Evolutionary conservation across 2,113 vertebrate genomes (phyloP).

Genomic region (Peromyscus californicus): DNA sequence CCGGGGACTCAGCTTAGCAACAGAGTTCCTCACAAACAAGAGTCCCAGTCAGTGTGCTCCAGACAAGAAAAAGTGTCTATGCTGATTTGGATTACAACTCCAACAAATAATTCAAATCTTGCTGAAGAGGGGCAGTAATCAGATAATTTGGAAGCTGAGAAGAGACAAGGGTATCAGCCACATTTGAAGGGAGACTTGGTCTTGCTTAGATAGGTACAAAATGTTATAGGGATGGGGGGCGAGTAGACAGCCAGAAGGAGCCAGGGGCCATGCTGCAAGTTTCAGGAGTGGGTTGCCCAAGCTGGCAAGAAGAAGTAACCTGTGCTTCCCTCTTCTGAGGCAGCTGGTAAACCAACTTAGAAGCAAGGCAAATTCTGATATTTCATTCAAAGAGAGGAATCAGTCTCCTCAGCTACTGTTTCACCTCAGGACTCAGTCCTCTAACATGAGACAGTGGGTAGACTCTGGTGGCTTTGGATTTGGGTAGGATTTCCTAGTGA

Average conservation of each 20-base stretch:
- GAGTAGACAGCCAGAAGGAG: accelerated
- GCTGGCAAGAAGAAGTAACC: not conserved
- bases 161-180: not conserved
- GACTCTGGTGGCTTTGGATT: not conserved
- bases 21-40: not conserved
- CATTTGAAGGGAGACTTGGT: not conserved
- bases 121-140: not conserved
- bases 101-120: not conserved
- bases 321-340: not conserved
- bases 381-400: conserved; percentile 10
- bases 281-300: not conserved
- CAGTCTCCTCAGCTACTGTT: not conserved
- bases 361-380: not conserved
- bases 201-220: no score
- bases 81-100: not conserved
- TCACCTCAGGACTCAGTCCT: not conserved
- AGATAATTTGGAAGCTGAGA: not conserved
- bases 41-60: not conserved
- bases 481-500: not conserved
- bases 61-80: not conserved
- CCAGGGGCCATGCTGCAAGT: no score
- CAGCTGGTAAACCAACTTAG: not conserved
- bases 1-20: not conserved
- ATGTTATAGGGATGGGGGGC: no score
- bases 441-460: not conserved